Evolutionary conservation across 2,797 vertebrate genomes (phyloP).

Genomic region (Nannoperca obscura): DNA sequence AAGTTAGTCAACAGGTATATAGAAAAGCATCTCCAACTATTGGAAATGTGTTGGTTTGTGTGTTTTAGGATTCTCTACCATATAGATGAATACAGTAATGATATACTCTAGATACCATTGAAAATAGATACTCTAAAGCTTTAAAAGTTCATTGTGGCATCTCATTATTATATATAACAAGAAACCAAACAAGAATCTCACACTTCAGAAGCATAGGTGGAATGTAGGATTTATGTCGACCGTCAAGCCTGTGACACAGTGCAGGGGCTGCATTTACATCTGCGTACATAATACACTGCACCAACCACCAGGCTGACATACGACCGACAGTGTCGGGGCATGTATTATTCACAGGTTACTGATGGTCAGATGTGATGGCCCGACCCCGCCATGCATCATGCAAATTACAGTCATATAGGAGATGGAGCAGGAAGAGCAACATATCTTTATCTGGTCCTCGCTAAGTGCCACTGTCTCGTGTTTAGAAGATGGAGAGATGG

Average conservation of each 20-base stretch:
- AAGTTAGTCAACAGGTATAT: not conserved
- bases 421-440: conserved; percentile 27
- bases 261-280: conserved; percentile 14
- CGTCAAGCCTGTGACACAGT: not conserved
- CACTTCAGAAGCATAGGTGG: not conserved
- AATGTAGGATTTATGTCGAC: no score
- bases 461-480: conserved; percentile 45
- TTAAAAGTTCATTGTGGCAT: not conserved
- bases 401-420: conserved; percentile 51
- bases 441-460: conserved; percentile 34
- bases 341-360: conserved; percentile 70
- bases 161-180: not conserved
- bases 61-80: not conserved
- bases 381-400: conserved; percentile 39
- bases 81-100: not conserved
- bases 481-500: conserved; percentile 31
- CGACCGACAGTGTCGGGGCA: conserved; percentile 46
- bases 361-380: conserved; percentile 58
- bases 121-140: not conserved
- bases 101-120: not conserved
- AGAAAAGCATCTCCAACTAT: not conserved
- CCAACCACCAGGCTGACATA: conserved; percentile 15
- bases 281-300: not conserved
- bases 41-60: not conserved
- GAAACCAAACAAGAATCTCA: not conserved